These are phyloP conservation scores for Enchytraeus crypticus DNA, from an alignment of 2,888 invertebrate species.

Conservation along the genomic window DNA sequence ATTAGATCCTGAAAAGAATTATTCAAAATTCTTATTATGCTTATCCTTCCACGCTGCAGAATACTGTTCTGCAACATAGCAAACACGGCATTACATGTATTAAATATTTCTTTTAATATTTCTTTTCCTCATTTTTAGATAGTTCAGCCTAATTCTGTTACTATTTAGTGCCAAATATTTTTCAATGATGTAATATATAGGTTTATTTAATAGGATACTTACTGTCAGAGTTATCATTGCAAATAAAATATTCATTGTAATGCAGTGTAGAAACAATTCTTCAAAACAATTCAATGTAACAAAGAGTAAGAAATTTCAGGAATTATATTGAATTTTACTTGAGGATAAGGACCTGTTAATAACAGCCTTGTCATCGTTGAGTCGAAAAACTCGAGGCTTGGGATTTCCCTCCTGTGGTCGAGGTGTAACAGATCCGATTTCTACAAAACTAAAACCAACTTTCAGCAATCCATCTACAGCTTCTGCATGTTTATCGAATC, in stretches of 20 bases:
- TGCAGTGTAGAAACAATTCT: neutral
- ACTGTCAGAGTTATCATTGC: neutral
- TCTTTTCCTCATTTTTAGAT: too few species aligned
- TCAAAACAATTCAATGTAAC: neutral
- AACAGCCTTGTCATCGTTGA: slow-evolving; percentile 73
- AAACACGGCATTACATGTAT: too few species aligned
- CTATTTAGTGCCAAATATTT: too few species aligned
- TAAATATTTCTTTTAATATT: too few species aligned
- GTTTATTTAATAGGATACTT: neutral
- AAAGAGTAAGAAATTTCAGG: too few species aligned
- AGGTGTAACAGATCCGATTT: slow-evolving; percentile 93
- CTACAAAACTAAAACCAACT: slow-evolving; percentile 87
- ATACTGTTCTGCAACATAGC: too few species aligned
- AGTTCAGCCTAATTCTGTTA: too few species aligned
- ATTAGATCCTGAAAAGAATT: too few species aligned
- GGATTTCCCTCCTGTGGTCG: slow-evolving; percentile 84
- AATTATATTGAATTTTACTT: too few species aligned
- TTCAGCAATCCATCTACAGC: slow-evolving; percentile 70
- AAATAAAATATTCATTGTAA: neutral
- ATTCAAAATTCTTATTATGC: too few species aligned
- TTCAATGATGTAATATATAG: too few species aligned
- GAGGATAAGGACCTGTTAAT: slow-evolving; percentile 85
- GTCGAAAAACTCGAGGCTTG: slow-evolving; percentile 81
- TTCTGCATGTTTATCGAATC: slow-evolving; percentile 95
- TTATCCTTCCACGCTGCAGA: too few species aligned